A percentile compares a stretch with the other conserved stretches of the same genome.
phyloP scores from a whole-genome alignment of 2,113 vertebrate species.

The Oreotragus oreotragus region DNA sequence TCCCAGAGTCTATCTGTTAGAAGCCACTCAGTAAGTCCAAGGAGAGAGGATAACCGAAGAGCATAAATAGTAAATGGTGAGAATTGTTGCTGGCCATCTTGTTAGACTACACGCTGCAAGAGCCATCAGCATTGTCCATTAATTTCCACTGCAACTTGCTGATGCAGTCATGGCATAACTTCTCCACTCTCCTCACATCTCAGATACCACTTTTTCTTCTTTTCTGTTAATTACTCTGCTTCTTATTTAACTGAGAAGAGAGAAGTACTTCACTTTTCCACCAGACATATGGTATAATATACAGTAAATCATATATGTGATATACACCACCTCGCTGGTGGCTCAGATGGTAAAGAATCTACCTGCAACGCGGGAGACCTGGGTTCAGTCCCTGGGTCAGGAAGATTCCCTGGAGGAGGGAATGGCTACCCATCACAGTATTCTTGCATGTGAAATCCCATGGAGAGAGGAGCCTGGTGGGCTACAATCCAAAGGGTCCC shows the following conservation, averaged over 20 bases:
- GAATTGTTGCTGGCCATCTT: background rate
- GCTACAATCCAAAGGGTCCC: background rate
- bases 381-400: background rate
- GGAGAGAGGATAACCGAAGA: background rate
- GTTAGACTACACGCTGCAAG: background rate
- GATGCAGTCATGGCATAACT: background rate
- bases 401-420: background rate
- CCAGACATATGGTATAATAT: background rate
- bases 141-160: background rate
- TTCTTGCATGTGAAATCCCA: background rate
- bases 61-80: background rate
- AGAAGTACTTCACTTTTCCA: background rate
- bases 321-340: background rate
- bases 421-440: background rate
- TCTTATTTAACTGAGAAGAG: background rate
- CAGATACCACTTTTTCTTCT: background rate
- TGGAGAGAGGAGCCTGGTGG: background rate
- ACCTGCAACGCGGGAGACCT: background rate
- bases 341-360: background rate
- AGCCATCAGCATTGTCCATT: background rate
- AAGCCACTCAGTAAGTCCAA: background rate
- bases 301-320: background rate
- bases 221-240: background rate
- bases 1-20: background rate
- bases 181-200: background rate